Evolutionary conservation across 2,888 invertebrate species (phyloP), one percentile per base, ranked within the genome.

Genomic region (Callinectes sapidus): DNA sequence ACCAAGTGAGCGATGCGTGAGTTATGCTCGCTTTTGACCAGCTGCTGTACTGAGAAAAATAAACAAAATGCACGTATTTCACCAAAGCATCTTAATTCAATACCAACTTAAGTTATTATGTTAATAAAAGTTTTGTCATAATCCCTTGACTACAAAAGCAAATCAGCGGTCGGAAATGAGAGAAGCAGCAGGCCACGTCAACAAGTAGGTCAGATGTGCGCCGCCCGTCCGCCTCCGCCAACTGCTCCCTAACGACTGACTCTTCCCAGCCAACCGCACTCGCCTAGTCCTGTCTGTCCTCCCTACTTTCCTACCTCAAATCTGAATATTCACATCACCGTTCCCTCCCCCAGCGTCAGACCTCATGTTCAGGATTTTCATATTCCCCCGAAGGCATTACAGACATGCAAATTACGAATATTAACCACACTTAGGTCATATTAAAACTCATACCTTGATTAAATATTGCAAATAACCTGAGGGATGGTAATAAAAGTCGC

Each of bases 1-100:
- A 16, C 81, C 2, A 81, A 81, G 81, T 81, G 81, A 81, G 81
- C 81, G 81, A 32, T 61, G 81, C 81, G 81, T 81, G 81, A 81
- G 81, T 81, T 32, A 32, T 18, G 14, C 16, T 81, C 14, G 35
- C 16, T 35, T 81, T 32, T 32, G 35, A 81, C 28, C 71, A 71
- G 16, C 32, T 35, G 16, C 81, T 14, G 81, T 35, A 81, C 81
- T 61, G 48, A 10, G 35, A 35, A 32, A 81, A 81, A 81, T 35
- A 81, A 13, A 35, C n/a, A 81, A 35, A 13, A 81, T 81, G 81
- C 81, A 81, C 81, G 32, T 81, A 32, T 35, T 35, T 81, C 35
- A 81, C 81, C 16, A 81, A 81, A 16, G 2, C 35, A 81, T 35
- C 18, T 16, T 35, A 28, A 35, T 35, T 32, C 2, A 32, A 13